phyloP scores from a whole-genome alignment of 2,113 vertebrate species.

The Pluvialis apricaria region DNA sequence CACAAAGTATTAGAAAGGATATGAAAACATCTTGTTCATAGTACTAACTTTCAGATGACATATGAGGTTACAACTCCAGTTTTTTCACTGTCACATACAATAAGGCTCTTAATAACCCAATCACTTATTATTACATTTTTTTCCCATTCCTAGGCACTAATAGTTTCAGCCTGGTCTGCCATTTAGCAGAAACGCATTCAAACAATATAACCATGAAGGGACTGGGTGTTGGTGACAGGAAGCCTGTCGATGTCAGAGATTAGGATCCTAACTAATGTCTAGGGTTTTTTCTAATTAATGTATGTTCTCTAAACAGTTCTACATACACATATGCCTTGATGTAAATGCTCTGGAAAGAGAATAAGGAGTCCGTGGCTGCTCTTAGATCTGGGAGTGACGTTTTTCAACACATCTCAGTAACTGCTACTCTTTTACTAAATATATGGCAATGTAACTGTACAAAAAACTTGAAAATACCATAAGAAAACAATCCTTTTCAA shows the following conservation, averaged over 20 bases:
- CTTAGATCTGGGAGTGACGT: background rate
- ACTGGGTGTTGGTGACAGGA: background rate
- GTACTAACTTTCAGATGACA: slow-evolving; percentile 61
- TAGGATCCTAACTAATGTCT: background rate
- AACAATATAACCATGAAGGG: background rate
- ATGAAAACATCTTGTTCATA: slow-evolving; percentile 59
- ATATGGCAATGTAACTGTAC: background rate
- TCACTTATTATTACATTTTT: background rate
- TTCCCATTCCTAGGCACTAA: background rate
- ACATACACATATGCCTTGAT: background rate
- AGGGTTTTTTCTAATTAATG: background rate
- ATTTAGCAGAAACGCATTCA: background rate
- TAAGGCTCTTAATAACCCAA: slow-evolving; percentile 13
- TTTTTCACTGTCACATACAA: slow-evolving; percentile 33
- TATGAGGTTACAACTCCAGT: background rate
- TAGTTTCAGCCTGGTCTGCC: background rate
- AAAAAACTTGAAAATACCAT: background rate
- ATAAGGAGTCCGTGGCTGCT: background rate
- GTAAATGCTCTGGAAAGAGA: background rate
- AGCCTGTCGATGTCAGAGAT: background rate
- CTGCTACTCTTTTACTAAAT: background rate
- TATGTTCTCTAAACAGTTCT: background rate
- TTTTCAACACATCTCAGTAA: background rate
- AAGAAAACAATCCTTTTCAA: background rate
- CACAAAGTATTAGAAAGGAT: slow-evolving; percentile 53